Conservation (phyloP, 2,113 vertebrate genomes). For the Corapipo altera region DNA sequence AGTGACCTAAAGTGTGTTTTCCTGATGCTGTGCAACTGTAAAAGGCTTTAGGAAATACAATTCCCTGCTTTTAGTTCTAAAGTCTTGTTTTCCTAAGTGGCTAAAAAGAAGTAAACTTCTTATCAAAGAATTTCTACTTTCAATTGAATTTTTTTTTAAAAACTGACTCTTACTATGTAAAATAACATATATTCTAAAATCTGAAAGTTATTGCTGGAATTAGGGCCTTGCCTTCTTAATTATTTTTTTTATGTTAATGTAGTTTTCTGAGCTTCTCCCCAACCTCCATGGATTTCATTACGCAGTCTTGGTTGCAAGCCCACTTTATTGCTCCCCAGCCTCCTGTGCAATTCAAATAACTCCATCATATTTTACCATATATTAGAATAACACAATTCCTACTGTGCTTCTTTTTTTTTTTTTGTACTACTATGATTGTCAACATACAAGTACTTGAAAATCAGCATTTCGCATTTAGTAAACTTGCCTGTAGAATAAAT, state of each 20-base stretch:
- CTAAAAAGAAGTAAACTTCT: not conserved
- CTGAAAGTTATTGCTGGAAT: not conserved
- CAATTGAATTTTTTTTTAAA: not conserved
- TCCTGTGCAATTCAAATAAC: conserved; percentile 41
- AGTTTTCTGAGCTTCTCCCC: not conserved
- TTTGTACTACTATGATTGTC: not conserved
- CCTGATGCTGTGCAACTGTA: not conserved
- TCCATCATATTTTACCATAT: not conserved
- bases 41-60: not conserved
- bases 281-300: conserved; percentile 11
- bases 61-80: not conserved
- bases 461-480: conserved; percentile 33
- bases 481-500: conserved; percentile 3
- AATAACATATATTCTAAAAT: not conserved
- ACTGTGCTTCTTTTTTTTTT: not conserved
- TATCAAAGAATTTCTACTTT: not conserved
- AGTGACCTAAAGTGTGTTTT: not conserved
- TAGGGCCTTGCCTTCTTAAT: not conserved
- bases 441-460: not conserved
- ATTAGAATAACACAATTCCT: not conserved
- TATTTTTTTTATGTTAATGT: not conserved
- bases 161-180: not conserved
- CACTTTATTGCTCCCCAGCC: not conserved
- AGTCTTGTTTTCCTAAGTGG: not conserved
- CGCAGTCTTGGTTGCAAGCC: not conserved